Conservation (phyloP, 2,113 vertebrate species). For the Sarotherodon lohbergeri region DNA sequence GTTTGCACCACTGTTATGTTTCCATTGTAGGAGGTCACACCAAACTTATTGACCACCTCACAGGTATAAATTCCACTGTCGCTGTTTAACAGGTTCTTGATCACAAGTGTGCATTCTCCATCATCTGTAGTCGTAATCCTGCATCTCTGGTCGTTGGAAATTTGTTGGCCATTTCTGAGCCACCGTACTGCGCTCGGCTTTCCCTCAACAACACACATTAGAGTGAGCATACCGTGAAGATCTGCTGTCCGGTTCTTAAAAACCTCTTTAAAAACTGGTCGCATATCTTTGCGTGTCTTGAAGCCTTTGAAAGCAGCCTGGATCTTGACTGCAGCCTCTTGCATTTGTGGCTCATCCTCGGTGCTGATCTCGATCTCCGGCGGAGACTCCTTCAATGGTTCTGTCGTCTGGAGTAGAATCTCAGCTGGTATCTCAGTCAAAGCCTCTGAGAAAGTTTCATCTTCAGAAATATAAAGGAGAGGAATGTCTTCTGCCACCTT, state of each 20-base stretch:
- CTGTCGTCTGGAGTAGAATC: not conserved
- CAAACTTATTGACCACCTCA: conserved; percentile 82
- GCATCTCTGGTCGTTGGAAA: conserved; percentile 72
- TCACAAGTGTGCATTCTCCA: conserved; percentile 79
- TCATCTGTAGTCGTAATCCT: conserved; percentile 73
- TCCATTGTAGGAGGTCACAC: conserved; percentile 80
- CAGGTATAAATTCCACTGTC: conserved; percentile 88
- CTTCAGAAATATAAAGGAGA: conserved; percentile 85
- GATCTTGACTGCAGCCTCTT: conserved; percentile 84
- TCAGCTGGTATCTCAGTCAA: conserved; percentile 67
- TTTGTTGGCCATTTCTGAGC: conserved; percentile 80
- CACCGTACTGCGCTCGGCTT: conserved; percentile 76
- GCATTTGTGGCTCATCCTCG: conserved; percentile 74
- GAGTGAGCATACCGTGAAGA: conserved; percentile 69
- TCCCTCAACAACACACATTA: conserved; percentile 81
- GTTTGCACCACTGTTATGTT: conserved; percentile 70
- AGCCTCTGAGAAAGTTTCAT: conserved; percentile 83
- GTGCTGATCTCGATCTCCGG: conserved; percentile 31
- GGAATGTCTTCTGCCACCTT: conserved; percentile 26
- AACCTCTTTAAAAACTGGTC: conserved; percentile 77
- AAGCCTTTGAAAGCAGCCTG: conserved; percentile 94
- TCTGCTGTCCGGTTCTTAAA: conserved; percentile 81
- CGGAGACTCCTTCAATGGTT: conserved; percentile 18
- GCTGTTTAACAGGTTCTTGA: conserved; percentile 72
- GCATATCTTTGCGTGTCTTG: conserved; percentile 85